Evolutionary conservation across 2,888 invertebrate genomes (phyloP), one percentile per base, ranked within the genome.

Genomic region (Alentia gelatinosa): DNA sequence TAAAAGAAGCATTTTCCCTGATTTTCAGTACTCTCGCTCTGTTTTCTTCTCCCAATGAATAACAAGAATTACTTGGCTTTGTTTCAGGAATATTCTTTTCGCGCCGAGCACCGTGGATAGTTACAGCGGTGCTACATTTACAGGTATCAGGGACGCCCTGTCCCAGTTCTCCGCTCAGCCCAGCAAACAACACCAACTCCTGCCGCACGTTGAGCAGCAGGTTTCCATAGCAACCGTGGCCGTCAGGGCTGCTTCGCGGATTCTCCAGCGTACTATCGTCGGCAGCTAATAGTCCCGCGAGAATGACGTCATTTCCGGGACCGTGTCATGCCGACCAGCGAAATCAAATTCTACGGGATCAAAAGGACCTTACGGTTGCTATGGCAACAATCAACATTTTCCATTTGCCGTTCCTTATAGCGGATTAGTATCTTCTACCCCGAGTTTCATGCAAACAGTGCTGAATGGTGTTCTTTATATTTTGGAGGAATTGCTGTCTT

Each of bases 131-230:
- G 56, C 91, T 33, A 63, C 91, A 12, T 92, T 93, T 84, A 92
- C 92, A 63, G 89, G 91, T 37, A 89, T 93, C 42, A 33, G 90
- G 30, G 93, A 93, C 89, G 89, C 92, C 86, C 40, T 95, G 93
- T 9, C 86, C 12, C 83, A 56, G 40, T 42, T 74, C 40, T 42
- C 47, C n/a, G 56, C 19, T 15, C 42, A 39, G 0, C n/a, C 88
- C 7, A 42, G 33, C 47, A 47, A 42, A 0, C 68, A 90, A 47
- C 39, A 37, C 30, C 30, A 37, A 4, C 75, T 47, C 26, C 26
- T 37, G 30, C n/a, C 84, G 3, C 42, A 42, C 1, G 89, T 92
- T 7, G 88, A 92, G 30, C 35, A 90, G 56, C 91, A 93, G 86
- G 90, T 93, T 30, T 91, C 93, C 47, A 86, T 93, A 86, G 92